These are phyloP conservation scores for Meleagris gallopavo DNA, from an alignment of 2,113 vertebrate genomes.

Conservation along the genomic window DNA sequence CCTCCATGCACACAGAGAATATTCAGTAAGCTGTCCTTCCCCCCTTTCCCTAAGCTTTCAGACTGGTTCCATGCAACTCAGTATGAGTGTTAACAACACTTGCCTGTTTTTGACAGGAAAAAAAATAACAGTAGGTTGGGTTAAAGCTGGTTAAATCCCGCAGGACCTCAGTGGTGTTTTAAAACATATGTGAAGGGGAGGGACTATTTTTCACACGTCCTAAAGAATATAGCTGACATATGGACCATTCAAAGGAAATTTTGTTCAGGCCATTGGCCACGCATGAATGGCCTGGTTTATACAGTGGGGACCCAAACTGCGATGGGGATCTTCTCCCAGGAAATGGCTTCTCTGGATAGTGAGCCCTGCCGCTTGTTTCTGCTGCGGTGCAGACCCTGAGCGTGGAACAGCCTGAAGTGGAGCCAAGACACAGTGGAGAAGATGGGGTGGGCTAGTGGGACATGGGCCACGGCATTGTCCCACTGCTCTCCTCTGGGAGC, in stretches of 20 bases:
- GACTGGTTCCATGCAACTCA: not conserved
- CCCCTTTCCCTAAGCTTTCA: not conserved
- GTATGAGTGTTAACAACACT: not conserved
- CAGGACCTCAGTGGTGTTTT: slow-evolving; percentile 18
- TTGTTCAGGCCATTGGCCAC: slow-evolving; percentile 57
- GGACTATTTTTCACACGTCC: slow-evolving; percentile 15
- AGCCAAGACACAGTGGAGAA: not conserved
- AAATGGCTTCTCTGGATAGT: not conserved
- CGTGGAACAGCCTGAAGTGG: not conserved
- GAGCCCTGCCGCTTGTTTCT: not conserved
- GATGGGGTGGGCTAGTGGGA: not conserved
- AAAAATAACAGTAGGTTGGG: not conserved
- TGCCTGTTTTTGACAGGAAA: not conserved
- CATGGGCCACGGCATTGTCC: rapidly evolving
- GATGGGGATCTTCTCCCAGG: not conserved
- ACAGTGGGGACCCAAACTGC: not conserved
- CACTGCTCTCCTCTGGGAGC: not conserved
- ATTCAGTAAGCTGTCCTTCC: not conserved
- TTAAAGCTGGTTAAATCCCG: slow-evolving; percentile 42
- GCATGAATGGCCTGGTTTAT: slow-evolving; percentile 32
- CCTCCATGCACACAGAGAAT: not conserved
- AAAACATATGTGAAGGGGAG: slow-evolving; percentile 68
- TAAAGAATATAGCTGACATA: slow-evolving; percentile 66
- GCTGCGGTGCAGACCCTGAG: not conserved
- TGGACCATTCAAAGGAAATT: slow-evolving; percentile 68